Conservation (phyloP, 2,888 invertebrate genomes). For the Epistrophe grossulariae region DNA sequence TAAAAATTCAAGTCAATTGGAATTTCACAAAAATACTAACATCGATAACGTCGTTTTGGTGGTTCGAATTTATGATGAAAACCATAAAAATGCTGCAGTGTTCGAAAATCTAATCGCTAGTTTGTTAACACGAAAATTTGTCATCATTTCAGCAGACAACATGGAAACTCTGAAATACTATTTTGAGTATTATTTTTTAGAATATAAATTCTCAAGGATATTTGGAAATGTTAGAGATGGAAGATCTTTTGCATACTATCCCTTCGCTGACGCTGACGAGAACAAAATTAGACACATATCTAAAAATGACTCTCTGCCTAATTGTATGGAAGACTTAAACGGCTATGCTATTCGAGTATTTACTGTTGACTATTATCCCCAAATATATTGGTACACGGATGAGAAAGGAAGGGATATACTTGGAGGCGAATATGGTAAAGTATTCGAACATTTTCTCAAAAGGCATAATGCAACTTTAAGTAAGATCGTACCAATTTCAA, state of each 20-base stretch:
- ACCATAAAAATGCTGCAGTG: no score
- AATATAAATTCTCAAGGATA: constrained; percentile 43
- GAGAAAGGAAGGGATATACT: not conserved
- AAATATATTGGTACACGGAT: constrained; percentile 1
- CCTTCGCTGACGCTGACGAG: not conserved
- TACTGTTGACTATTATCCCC: not conserved
- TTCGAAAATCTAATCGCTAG: not conserved
- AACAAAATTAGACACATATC: not conserved
- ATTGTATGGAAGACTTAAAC: constrained; percentile 19
- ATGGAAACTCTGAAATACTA: not conserved
- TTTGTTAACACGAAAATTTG: constrained; percentile 31
- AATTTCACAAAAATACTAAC: not conserved
- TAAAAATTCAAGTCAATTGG: not conserved
- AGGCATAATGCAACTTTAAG: not conserved
- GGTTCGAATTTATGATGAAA: not conserved
- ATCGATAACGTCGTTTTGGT: not conserved
- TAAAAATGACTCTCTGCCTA: not conserved
- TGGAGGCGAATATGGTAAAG: not conserved
- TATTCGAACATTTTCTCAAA: not conserved
- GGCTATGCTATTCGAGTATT: constrained; percentile 36
- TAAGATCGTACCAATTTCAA: not conserved
- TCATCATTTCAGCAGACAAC: constrained; percentile 21
- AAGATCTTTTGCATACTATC: constrained; percentile 16
- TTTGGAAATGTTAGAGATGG: constrained; percentile 24
- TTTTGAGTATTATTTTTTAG: constrained; percentile 26